These are phyloP conservation scores for Hippopotamyrus pictus DNA, from an alignment of 2,797 vertebrate genomes.

Conservation along the genomic window DNA sequence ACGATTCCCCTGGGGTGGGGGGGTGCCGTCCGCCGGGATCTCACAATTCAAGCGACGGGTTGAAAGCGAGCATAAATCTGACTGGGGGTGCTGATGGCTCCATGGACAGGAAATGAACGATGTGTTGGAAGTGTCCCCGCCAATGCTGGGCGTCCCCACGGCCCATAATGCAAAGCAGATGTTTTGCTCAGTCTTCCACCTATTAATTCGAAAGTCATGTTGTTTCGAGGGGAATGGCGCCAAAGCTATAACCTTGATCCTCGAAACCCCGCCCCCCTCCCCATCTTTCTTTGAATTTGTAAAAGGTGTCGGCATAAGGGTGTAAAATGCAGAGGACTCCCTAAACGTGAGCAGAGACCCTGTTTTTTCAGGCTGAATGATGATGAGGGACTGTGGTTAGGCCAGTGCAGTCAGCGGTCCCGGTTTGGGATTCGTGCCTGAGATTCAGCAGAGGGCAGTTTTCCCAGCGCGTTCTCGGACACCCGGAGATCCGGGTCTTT, in stretches of 20 bases:
- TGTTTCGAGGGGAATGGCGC: slow-evolving; percentile 23
- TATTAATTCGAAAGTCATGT: slow-evolving; percentile 38
- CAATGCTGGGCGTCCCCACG: slow-evolving; percentile 31
- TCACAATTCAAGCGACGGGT: slow-evolving; percentile 13
- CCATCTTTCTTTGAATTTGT: background rate
- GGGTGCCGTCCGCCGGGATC: background rate
- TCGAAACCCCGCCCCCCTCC: background rate
- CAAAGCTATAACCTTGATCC: slow-evolving; percentile 16
- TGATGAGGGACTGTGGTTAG: background rate
- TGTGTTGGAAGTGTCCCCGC: slow-evolving; percentile 21
- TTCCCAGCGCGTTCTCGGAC: slow-evolving; percentile 20
- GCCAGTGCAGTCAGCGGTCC: slow-evolving; percentile 7
- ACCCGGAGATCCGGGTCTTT: slow-evolving; percentile 23
- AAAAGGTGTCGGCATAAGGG: background rate
- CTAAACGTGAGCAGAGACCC: background rate
- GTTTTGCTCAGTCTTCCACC: slow-evolving; percentile 39
- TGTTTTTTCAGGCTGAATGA: background rate
- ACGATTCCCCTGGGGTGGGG: background rate
- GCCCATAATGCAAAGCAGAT: slow-evolving; percentile 46
- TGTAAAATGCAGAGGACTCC: background rate
- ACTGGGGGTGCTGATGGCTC: slow-evolving; percentile 23
- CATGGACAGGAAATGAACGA: slow-evolving; percentile 35
- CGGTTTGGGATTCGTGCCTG: background rate
- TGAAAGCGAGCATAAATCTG: background rate
- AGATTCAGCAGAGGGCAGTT: slow-evolving; percentile 27